These are phyloP conservation scores for Scaeva pyrastri DNA, from an alignment of 2,888 invertebrate genomes.

Conservation along the genomic window DNA sequence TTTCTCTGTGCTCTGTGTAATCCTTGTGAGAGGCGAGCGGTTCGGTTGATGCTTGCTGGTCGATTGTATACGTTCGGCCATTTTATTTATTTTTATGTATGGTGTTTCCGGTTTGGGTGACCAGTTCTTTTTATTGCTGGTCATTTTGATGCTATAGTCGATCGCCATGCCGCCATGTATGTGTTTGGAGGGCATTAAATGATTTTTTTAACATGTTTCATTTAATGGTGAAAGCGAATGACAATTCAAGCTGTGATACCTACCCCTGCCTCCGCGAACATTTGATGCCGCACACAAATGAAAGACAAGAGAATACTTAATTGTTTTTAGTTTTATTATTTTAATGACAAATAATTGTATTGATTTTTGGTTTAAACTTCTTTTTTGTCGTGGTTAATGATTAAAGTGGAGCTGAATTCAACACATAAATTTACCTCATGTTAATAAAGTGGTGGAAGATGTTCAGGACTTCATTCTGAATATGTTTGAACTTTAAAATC, in stretches of 20 bases:
- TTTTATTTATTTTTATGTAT: constrained; percentile 64
- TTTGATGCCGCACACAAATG: constrained; percentile 36
- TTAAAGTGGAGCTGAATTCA: not conserved
- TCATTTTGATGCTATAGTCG: constrained; percentile 33
- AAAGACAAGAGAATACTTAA: not conserved
- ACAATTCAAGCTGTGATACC: constrained; percentile 19
- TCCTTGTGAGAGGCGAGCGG: constrained; percentile 55
- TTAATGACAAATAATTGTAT: constrained; percentile 4
- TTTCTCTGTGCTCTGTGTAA: constrained; percentile 63
- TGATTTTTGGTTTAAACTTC: constrained; percentile 15
- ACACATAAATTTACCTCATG: no score
- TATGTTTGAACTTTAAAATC: no score
- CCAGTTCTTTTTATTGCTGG: constrained; percentile 45
- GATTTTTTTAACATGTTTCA: constrained; percentile 31
- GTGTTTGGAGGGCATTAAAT: constrained; percentile 7
- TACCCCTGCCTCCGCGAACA: not conserved
- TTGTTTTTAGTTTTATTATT: constrained; percentile 41
- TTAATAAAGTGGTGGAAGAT: no score
- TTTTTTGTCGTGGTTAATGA: not conserved
- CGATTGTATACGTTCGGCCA: constrained; percentile 63
- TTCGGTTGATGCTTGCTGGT: constrained; percentile 34
- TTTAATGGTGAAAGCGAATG: constrained; percentile 43
- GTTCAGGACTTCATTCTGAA: no score
- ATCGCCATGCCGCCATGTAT: not conserved
- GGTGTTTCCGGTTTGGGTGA: constrained; percentile 39